Evolutionary conservation across 2,888 invertebrate genomes (phyloP).

Genomic region (Drepana falcataria): DNA sequence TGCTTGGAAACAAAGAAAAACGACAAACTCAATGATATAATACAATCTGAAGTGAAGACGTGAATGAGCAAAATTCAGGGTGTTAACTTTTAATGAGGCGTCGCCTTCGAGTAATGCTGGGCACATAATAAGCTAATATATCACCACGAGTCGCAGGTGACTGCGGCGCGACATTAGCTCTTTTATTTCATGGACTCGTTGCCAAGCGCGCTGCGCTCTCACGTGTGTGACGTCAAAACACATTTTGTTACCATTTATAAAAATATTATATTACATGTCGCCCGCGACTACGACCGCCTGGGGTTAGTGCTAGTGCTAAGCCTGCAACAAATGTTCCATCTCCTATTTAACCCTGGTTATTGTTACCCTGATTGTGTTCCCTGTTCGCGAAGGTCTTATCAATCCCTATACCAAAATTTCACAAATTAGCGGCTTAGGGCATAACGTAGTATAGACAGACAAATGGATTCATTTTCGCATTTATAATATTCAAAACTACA

Average conservation of each 20-base stretch:
- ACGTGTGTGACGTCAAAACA: constrained; percentile 36
- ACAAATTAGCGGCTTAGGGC: no score
- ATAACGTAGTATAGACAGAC: no score
- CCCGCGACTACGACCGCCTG: no score
- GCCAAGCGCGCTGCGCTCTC: constrained; percentile 44
- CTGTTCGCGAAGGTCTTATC: no score
- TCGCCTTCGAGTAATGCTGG: constrained; percentile 30
- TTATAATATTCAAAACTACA: no score
- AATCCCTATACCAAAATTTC: no score
- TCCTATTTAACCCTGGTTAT: no score
- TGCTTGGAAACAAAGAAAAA: constrained; percentile 39
- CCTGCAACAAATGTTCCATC: no score
- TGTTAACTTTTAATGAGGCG: constrained; percentile 48
- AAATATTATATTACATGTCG: constrained; percentile 17
- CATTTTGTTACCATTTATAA: constrained; percentile 52
- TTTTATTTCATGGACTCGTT: constrained; percentile 50
- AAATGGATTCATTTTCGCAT: no score
- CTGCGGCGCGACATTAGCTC: constrained; percentile 36
- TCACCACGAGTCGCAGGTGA: constrained; percentile 42
- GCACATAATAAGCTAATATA: constrained; percentile 42
- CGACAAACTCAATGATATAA: constrained; percentile 37
- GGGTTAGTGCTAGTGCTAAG: no score
- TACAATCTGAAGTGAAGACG: constrained; percentile 33
- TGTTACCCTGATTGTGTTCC: no score
- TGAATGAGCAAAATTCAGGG: constrained; percentile 27